Base-by-base conservation (phyloP, 2,797 vertebrate species). In the Liasis olivaceus region DNA sequence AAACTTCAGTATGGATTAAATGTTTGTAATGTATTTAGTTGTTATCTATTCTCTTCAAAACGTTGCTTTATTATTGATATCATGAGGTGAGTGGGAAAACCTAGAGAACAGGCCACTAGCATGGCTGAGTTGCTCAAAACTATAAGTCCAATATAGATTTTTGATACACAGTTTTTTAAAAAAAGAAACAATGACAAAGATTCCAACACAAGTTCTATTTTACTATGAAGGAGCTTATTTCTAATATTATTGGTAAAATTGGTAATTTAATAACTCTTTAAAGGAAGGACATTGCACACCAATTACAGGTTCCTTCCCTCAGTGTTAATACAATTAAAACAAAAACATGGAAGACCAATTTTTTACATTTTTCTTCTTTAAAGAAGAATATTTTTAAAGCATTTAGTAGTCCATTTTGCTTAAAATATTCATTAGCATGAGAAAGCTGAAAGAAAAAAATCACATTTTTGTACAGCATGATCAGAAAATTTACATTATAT, bases 341-440 rank as follows among this genome's bases (percentile, higher is more conserved):
- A 92, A 96, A 97, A 96, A 96, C 93, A 97, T 97, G 96, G 97
- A 98, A 98, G 97, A 98, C 96, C 88, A 92, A 0, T 95, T 97
- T 98, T 89, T 62, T 97, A 97, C 58, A 89, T 95, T 96, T 96
- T 97, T 97, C 96, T 97, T 97, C 91, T 96, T 96, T 95, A 94
- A 89, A 97, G 96, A 97, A 96, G 94, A 96, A 96, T 96, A 95
- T 94, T 96, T 62, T 96, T 95, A 97, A 95, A 92, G 95, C 94
- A 94, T 94, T 95, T 96, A 97, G 96, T 97, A 98, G 96, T 97
- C 94, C 96, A 96, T 95, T 97, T 97, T 98, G 97, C 97, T 98
- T 97, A 97, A 98, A 97, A 97, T 97, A 97, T 87, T 95, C 94
- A 95, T 95, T 97, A 94, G 94, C 95, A 95, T 95, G 95, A 97